Percentiles rank a stretch among this genome's conserved stretches.
phyloP scores from a whole-genome alignment of 1,140 invertebrate species.

The Bombus impatiens region DNA sequence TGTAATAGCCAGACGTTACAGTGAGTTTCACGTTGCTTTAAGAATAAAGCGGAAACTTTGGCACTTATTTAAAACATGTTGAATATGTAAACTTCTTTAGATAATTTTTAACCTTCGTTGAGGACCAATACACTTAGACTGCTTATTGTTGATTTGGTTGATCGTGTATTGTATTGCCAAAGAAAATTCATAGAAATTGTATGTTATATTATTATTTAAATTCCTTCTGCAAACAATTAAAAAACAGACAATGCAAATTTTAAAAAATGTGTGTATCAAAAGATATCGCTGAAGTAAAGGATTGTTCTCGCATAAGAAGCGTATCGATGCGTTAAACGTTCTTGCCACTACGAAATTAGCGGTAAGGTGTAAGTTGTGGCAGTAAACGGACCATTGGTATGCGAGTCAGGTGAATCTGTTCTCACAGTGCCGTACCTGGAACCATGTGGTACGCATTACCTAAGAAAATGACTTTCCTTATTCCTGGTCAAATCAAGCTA shows the following conservation, averaged over 20 bases:
- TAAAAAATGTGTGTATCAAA: neutral
- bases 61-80: neutral
- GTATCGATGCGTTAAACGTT: slow-evolving; percentile 31
- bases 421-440: slow-evolving; percentile 77
- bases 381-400: slow-evolving; percentile 68
- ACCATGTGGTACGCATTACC: slow-evolving; percentile 69
- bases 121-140: neutral
- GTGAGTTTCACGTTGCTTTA: neutral
- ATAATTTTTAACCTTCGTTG: neutral
- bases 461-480: slow-evolving; percentile 70
- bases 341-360: slow-evolving; percentile 11
- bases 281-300: neutral
- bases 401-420: slow-evolving; percentile 74
- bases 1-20: neutral
- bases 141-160: neutral
- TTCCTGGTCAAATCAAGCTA: slow-evolving; percentile 32
- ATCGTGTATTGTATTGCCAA: no score
- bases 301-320: neutral
- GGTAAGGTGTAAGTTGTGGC: slow-evolving; percentile 25
- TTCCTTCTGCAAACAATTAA: neutral
- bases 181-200: neutral
- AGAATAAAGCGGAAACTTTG: neutral
- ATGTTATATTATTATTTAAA: neutral
- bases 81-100: neutral
- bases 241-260: neutral